A percentile compares a stretch with the other conserved stretches of the same genome.
phyloP scores from a whole-genome alignment of 2,113 vertebrate genomes.

The Carassius auratus region DNA sequence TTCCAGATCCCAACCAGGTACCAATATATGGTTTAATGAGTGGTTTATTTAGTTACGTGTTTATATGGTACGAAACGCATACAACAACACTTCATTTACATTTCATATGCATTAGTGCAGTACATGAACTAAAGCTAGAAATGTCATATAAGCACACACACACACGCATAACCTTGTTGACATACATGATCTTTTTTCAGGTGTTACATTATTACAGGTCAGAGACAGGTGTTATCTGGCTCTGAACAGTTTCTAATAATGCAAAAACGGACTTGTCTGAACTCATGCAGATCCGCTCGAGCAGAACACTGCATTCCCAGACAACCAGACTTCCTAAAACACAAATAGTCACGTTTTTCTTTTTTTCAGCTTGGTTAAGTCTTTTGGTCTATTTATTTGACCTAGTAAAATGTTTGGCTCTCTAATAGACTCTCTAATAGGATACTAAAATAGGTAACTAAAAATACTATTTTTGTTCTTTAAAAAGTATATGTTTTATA shows the following conservation, averaged over 20 bases:
- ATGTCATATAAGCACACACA: background rate
- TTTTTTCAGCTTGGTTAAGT: background rate
- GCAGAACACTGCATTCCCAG: background rate
- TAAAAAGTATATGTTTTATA: background rate
- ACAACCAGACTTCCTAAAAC: background rate
- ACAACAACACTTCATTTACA: background rate
- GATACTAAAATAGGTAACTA: too few species aligned
- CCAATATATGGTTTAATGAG: slow-evolving; percentile 13
- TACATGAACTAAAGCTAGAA: background rate
- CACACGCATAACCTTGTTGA: background rate
- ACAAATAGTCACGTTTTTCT: background rate
- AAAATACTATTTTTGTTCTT: background rate
- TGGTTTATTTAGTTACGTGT: background rate
- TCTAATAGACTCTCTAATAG: background rate
- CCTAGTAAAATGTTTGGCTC: background rate
- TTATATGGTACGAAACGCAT: background rate
- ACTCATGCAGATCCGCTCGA: slow-evolving; percentile 55
- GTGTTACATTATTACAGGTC: slow-evolving; percentile 77
- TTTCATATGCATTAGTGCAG: background rate
- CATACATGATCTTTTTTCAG: slow-evolving; percentile 57
- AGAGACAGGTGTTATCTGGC: slow-evolving; percentile 66
- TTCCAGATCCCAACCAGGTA: slow-evolving; percentile 84
- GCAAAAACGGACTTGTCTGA: slow-evolving; percentile 62
- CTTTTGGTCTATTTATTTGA: background rate
- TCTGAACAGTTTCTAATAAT: slow-evolving; percentile 59